phyloP scores from a whole-genome alignment of 2,113 vertebrate species.

The Leiothrix lutea region DNA sequence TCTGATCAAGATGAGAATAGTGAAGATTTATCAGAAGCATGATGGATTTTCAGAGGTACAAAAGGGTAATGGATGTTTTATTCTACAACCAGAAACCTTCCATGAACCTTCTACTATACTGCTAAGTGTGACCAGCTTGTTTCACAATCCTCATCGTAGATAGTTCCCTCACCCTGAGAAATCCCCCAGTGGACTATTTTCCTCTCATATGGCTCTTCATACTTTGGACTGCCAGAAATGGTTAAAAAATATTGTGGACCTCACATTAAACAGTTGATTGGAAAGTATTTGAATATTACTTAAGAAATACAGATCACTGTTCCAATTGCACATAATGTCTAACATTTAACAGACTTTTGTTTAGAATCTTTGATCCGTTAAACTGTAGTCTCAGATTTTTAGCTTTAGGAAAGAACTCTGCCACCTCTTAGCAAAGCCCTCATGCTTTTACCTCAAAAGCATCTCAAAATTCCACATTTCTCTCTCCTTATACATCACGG shows the following conservation, averaged over 20 bases:
- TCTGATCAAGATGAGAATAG: not conserved
- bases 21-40: not conserved
- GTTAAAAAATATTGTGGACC: not conserved
- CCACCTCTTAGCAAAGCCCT: not conserved
- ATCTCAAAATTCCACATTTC: not conserved
- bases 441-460: not conserved
- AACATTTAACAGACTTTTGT: not conserved
- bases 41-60: not conserved
- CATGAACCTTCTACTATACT: not conserved
- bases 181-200: not conserved
- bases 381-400: not conserved
- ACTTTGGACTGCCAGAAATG: not conserved
- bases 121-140: not conserved
- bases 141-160: not conserved
- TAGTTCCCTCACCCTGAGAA: not conserved
- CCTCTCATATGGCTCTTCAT: not conserved
- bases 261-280: not conserved
- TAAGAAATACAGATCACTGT: not conserved
- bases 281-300: not conserved
- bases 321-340: not conserved
- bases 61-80: not conserved
- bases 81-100: not conserved
- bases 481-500: not conserved
- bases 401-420: not conserved
- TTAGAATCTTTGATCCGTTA: not conserved